A percentile compares a stretch with the other conserved stretches of the same genome.
phyloP scores from a whole-genome alignment of 2,797 vertebrate species.

The Schizopygopsis malacanthus region DNA sequence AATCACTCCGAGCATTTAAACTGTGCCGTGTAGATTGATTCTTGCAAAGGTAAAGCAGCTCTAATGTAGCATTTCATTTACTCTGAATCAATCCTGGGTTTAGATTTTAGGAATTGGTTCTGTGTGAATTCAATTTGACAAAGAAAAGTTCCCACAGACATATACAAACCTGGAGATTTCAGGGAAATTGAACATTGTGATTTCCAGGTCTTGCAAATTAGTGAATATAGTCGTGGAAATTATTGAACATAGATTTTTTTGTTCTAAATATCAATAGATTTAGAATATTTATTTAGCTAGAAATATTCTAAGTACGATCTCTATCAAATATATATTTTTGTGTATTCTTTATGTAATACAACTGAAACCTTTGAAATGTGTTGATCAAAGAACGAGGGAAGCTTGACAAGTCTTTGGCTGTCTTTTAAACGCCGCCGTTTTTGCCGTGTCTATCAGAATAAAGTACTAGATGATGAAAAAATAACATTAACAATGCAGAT shows the following conservation, averaged over 20 bases:
- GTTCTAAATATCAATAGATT: too few relatives aligned
- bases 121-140: neutral
- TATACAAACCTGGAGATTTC: neutral
- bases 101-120: neutral
- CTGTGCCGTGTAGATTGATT: too few relatives aligned
- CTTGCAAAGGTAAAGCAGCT: neutral
- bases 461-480: neutral
- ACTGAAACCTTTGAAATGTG: neutral
- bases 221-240: too few relatives aligned
- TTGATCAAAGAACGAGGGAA: neutral
- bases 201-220: too few relatives aligned
- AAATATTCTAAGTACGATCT: too few relatives aligned
- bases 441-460: neutral
- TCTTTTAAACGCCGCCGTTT: neutral
- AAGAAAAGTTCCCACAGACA: neutral
- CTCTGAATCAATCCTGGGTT: neutral
- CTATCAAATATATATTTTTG: too few relatives aligned
- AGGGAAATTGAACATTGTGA: neutral
- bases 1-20: neutral
- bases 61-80: neutral
- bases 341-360: too few relatives aligned
- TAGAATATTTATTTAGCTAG: too few relatives aligned
- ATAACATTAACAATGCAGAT: neutral
- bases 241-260: too few relatives aligned
- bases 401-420: neutral